These are phyloP conservation scores for Leptoclinus maculatus DNA, from an alignment of 2,797 vertebrate genomes.

Conservation along the genomic window DNA sequence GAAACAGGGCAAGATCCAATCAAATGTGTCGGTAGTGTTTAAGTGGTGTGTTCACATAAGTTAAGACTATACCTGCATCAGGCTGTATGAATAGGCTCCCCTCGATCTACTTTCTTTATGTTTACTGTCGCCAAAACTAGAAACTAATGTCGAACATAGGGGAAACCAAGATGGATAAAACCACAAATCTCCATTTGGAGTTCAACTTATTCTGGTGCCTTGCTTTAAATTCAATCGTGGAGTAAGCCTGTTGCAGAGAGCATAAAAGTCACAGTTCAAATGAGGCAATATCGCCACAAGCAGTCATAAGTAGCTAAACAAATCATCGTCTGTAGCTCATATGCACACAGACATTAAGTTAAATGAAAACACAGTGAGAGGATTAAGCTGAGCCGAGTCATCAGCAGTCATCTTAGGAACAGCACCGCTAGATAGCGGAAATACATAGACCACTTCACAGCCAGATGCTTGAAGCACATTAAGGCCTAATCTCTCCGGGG, in stretches of 20 bases:
- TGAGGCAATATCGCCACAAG: constrained; percentile 33
- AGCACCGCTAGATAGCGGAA: constrained; percentile 42
- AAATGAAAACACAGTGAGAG: constrained; percentile 41
- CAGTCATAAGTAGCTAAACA: constrained; percentile 20
- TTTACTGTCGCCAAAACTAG: neutral
- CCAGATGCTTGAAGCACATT: constrained; percentile 73
- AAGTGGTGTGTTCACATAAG: constrained; percentile 30
- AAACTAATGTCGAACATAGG: constrained; percentile 3
- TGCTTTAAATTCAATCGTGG: constrained; percentile 29
- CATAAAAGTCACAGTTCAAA: constrained; percentile 42
- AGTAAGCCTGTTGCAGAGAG: constrained; percentile 1
- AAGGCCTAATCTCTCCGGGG: constrained; percentile 68
- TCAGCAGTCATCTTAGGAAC: constrained; percentile 34
- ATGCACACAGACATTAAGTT: constrained; percentile 30
- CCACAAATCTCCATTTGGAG: constrained; percentile 7
- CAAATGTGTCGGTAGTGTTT: constrained; percentile 52
- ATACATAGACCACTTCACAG: constrained; percentile 66
- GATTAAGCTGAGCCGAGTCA: constrained; percentile 46
- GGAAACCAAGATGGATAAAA: neutral
- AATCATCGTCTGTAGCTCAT: constrained; percentile 29
- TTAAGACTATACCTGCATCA: constrained; percentile 3
- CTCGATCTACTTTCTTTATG: neutral
- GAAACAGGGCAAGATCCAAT: constrained; percentile 37
- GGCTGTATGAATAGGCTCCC: constrained; percentile 8
- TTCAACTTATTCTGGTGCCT: neutral